phyloP scores from a whole-genome alignment of 2,113 vertebrate genomes.

The Cynopterus brachyotis region DNA sequence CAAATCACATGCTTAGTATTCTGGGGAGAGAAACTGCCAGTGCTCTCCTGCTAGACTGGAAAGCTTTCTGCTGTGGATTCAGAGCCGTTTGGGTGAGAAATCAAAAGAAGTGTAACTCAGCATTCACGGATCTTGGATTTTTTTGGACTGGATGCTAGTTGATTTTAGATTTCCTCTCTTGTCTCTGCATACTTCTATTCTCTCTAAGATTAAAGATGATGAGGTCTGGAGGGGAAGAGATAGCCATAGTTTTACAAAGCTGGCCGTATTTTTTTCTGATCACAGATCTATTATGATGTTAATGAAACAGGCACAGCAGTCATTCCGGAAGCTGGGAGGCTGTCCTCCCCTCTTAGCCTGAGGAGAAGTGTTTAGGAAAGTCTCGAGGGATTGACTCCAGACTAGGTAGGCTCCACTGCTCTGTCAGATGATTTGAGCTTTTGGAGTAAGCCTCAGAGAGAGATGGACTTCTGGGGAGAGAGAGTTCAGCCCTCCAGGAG shows the following conservation, averaged over 20 bases:
- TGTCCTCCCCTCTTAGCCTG: background rate
- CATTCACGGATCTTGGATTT: background rate
- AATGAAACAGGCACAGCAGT: background rate
- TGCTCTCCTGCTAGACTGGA: no score
- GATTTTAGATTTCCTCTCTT: background rate
- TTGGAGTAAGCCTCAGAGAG: background rate
- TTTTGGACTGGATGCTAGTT: background rate
- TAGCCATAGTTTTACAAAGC: background rate
- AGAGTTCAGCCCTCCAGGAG: background rate
- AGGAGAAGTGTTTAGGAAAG: background rate
- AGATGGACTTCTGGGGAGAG: background rate
- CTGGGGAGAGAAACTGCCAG: no score
- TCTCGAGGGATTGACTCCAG: background rate
- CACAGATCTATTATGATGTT: background rate
- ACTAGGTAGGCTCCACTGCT: background rate
- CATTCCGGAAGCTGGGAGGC: background rate
- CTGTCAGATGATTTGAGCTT: background rate
- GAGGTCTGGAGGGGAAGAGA: background rate
- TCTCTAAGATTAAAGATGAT: background rate
- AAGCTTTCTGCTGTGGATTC: background rate
- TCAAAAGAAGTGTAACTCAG: background rate
- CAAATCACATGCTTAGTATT: background rate
- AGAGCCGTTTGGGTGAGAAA: background rate
- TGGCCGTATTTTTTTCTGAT: background rate
- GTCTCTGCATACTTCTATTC: background rate